phyloP scores from a whole-genome alignment of 2,888 invertebrate genomes.

The Idaea straminata region DNA sequence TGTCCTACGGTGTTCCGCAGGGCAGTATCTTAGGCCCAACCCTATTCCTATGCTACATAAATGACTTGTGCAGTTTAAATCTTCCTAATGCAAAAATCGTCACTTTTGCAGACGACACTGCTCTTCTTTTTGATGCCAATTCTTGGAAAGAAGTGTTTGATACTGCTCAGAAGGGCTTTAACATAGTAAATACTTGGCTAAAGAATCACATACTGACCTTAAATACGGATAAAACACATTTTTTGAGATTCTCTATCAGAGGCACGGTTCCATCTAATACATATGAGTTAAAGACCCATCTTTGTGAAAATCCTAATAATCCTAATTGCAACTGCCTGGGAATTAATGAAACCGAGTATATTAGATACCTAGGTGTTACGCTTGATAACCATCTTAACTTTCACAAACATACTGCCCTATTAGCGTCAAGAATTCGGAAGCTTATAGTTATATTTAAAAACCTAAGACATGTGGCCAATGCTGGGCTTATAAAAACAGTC shows the following conservation, averaged over 20 bases:
- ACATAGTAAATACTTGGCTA: constrained; percentile 11
- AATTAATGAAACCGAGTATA: not conserved
- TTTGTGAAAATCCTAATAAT: too few species aligned
- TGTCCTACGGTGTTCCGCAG: constrained; percentile 16
- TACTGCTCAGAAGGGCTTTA: constrained; percentile 9
- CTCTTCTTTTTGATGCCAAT: constrained; percentile 13
- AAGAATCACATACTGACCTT: constrained; percentile 12
- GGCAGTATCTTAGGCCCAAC: constrained; percentile 15
- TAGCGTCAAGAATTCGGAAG: not conserved
- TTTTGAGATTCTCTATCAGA: too few species aligned
- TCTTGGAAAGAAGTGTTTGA: constrained; percentile 8
- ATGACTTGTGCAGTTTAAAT: constrained; percentile 10
- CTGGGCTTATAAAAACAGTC: constrained; percentile 6
- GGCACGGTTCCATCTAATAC: too few species aligned
- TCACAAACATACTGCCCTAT: constrained; percentile 6
- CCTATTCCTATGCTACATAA: constrained; percentile 14
- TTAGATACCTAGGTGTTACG: constrained; percentile 13
- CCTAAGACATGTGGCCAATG: constrained; percentile 2
- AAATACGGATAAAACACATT: constrained; percentile 4
- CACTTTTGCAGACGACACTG: constrained; percentile 18
- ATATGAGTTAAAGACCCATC: too few species aligned
- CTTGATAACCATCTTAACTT: constrained; percentile 10
- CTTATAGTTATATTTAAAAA: constrained; percentile 8
- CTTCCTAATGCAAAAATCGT: constrained; percentile 5
- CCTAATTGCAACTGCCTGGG: too few species aligned